phyloP scores from a whole-genome alignment of 2,797 vertebrate species.

The Girardinus metallicus region DNA sequence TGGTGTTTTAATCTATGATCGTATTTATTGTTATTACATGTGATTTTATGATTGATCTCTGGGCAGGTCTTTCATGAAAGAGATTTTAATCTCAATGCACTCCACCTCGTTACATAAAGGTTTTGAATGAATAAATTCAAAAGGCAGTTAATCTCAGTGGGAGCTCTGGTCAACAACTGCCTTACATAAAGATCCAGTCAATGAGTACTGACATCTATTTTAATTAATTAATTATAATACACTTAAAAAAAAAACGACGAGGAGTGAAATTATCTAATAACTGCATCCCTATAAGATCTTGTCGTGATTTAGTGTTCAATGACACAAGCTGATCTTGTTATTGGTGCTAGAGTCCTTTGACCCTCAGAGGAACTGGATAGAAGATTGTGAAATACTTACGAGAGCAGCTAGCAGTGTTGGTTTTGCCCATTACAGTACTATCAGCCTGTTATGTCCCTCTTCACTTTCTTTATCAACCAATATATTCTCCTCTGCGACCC shows the following conservation, averaged over 20 bases:
- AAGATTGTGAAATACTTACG: constrained; percentile 34
- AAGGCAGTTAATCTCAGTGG: too few species aligned
- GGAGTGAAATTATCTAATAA: too few species aligned
- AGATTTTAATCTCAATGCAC: background rate
- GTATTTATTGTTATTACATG: background rate
- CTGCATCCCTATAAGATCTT: background rate
- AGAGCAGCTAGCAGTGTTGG: constrained; percentile 47
- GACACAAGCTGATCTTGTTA: background rate
- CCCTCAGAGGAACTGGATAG: background rate
- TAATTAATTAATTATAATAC: too few species aligned
- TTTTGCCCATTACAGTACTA: constrained; percentile 56
- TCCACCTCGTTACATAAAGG: background rate
- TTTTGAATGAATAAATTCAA: too few species aligned
- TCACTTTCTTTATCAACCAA: constrained; percentile 74
- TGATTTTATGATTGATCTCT: background rate
- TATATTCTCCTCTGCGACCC: constrained; percentile 74
- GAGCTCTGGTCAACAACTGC: too few species aligned
- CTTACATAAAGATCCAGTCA: too few species aligned
- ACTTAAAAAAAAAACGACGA: too few species aligned
- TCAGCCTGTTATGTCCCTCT: constrained; percentile 67
- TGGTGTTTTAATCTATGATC: too few species aligned
- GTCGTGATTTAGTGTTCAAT: background rate
- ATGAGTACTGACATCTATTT: too few species aligned
- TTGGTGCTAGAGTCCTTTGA: background rate
- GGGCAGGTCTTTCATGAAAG: background rate